These are phyloP conservation scores for Sipha maydis DNA, from an alignment of 2,888 invertebrate genomes.

Conservation along the genomic window DNA sequence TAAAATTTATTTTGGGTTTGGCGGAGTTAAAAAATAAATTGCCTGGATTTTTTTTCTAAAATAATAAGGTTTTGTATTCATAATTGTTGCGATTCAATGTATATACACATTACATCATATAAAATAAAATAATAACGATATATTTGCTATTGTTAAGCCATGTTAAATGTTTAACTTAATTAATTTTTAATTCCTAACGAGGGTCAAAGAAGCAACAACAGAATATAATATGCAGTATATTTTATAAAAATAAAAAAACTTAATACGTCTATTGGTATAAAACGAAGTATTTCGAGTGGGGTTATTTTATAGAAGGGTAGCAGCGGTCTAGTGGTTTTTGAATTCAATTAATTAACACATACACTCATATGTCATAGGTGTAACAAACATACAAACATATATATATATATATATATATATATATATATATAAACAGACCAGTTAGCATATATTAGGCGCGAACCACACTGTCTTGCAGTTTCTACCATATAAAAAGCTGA, in stretches of 20 bases:
- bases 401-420: not conserved
- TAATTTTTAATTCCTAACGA: not conserved
- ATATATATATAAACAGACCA: not conserved
- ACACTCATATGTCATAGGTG: not conserved
- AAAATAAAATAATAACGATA: no score
- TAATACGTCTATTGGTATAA: not conserved
- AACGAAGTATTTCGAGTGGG: constrained; percentile 4
- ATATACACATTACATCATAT: no score
- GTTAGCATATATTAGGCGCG: not conserved
- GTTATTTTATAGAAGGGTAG: not conserved
- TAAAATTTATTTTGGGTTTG: no score
- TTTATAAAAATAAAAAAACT: not conserved
- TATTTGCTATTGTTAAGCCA: no score
- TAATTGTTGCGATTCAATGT: no score
- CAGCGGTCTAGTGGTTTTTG: constrained; percentile 50
- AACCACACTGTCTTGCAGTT: constrained; percentile 7
- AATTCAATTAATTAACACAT: constrained; percentile 55
- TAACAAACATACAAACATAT: not conserved
- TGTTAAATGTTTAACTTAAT: no score
- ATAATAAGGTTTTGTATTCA: no score
- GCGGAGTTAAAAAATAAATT: no score
- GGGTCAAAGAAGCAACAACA: not conserved
- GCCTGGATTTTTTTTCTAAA: no score
- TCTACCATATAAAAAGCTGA: not conserved
- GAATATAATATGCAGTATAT: not conserved